These are phyloP conservation scores for Dendropsophus ebraccatus DNA, from an alignment of 2,113 vertebrate species.

Conservation along the genomic window DNA sequence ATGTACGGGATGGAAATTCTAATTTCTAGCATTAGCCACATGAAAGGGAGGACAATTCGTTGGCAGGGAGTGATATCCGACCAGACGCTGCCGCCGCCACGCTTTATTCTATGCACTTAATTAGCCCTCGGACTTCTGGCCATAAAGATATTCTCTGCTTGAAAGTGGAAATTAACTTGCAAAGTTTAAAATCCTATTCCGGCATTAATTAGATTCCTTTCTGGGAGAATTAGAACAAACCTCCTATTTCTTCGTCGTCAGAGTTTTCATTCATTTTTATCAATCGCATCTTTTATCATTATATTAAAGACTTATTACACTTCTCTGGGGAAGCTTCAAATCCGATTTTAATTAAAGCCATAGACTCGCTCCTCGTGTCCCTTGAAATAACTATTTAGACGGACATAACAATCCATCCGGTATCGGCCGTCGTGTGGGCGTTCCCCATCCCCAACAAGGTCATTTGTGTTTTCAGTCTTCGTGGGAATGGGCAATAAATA, in stretches of 20 bases:
- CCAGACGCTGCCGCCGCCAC: neutral
- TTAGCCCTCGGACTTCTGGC: constrained; percentile 58
- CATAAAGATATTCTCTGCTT: constrained; percentile 52
- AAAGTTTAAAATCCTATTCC: constrained; percentile 58
- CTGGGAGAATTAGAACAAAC: constrained; percentile 53
- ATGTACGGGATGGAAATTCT: neutral
- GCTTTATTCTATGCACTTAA: constrained; percentile 53
- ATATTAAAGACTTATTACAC: constrained; percentile 57
- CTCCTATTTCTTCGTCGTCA: constrained; percentile 56
- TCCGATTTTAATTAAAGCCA: constrained; percentile 56
- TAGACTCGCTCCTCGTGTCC: constrained; percentile 48
- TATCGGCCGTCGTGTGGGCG: neutral
- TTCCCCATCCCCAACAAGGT: constrained; percentile 39
- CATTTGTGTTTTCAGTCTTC: constrained; percentile 45
- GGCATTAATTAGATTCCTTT: constrained; percentile 58
- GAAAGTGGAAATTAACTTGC: constrained; percentile 57
- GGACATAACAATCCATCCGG: constrained; percentile 42
- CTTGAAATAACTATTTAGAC: constrained; percentile 51
- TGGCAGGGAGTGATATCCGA: constrained; percentile 33
- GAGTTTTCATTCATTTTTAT: constrained; percentile 57
- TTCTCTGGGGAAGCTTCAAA: constrained; percentile 57
- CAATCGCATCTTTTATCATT: constrained; percentile 58
- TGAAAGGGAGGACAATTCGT: constrained; percentile 26
- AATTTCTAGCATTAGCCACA: constrained; percentile 30
- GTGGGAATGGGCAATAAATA: constrained; percentile 43